Conservation (phyloP, 2,113 vertebrate species). For the Cryptomyrus ogoouensis region DNA sequence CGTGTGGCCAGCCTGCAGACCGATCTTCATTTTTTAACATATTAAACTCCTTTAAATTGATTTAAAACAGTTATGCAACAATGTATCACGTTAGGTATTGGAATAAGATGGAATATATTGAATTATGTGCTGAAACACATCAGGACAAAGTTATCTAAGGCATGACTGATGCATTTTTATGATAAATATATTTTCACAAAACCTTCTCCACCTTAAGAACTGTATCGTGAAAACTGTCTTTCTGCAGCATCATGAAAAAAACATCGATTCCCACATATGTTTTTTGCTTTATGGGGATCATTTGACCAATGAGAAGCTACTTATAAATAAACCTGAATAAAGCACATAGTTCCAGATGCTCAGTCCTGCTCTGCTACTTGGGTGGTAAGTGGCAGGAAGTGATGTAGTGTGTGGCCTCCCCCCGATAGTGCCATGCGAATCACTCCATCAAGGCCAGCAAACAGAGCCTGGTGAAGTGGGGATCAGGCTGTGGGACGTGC, state of each 20-base stretch:
- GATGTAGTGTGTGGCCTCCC: background rate
- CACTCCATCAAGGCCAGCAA: background rate
- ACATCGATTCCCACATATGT: background rate
- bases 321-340: background rate
- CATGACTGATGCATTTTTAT: background rate
- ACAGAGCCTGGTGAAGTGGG: background rate
- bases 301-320: background rate
- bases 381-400: background rate
- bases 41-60: background rate
- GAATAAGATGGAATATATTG: background rate
- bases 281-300: background rate
- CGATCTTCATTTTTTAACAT: background rate
- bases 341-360: background rate
- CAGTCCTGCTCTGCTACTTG: background rate
- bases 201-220: background rate
- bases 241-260: background rate
- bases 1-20: background rate
- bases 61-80: background rate
- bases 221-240: background rate
- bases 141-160: background rate
- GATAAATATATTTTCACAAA: background rate
- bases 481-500: background rate
- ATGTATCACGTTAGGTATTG: background rate
- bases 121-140: background rate
- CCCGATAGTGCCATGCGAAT: background rate